Base-by-base conservation (phyloP, 2,113 vertebrate genomes). In the Ivindomyrus marchei region DNA sequence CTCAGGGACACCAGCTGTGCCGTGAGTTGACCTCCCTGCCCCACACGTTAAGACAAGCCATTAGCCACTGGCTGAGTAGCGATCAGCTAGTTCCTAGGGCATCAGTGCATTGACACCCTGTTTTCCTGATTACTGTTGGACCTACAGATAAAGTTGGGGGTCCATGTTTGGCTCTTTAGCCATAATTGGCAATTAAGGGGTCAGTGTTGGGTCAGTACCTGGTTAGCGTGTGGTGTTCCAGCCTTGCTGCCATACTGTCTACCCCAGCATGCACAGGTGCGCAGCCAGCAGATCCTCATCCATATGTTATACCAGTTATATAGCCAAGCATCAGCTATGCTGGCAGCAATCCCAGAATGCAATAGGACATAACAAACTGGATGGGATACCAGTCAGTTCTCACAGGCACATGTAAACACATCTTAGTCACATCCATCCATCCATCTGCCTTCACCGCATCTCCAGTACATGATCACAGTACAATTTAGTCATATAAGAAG, bases 1-100 rank as follows among this genome's bases (percentile, higher is more conserved):
- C 87, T 31, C 4, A 91, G 85, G 70, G 93, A 94, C 1, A 1
- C 42, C 45, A n/a, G 42, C 83, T 24, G 21, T 24, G 42, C 45
- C 2, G 83, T 85, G 42, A 85, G 83, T 85, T 21, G 36, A 83
- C 17, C 83, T 24, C 83, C 83, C 45, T 8, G 19, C 42, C 74
- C 15, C 31, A 39, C 5, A 36, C n/a, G n/a, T 70, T 70, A 27
- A 70, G 62, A 70, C 62, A 11, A 0, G 62, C 62, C 9, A 31
- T 70, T 27, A 31, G 62, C 62, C 62, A 13, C 13, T 66, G 62
- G 62, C 70, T 77, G 74, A 19, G 74, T 8, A 19, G 36, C 36
- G 4, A 80, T 42, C 15, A 19, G 74, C 70, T 17, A n/a, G 21
- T 21, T 74, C 66, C 9, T 74, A 77, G 31, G 31, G 70, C 74